Evolutionary conservation across 2,797 vertebrate genomes (phyloP).

Genomic region (Nyctibius grandis): DNA sequence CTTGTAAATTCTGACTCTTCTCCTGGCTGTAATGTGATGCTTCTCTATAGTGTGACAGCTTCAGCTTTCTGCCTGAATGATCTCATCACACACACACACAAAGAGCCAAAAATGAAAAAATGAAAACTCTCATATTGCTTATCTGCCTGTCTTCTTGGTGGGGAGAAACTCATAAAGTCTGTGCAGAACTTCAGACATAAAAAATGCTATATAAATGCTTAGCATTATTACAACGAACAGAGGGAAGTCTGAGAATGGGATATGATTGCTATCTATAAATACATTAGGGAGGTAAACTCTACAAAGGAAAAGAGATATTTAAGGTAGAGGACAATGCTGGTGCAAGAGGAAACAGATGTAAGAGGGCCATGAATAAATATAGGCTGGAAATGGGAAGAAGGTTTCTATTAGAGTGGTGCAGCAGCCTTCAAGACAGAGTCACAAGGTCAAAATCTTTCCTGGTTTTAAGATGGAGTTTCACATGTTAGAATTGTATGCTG

Average conservation of each 20-base stretch:
- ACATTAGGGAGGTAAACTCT: neutral
- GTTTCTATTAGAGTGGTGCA: neutral
- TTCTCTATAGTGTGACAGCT: conserved; percentile 10
- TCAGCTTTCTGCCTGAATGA: conserved; percentile 42
- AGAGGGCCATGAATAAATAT: neutral
- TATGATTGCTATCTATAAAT: conserved; percentile 30
- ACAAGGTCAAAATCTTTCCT: neutral
- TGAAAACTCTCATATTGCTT: conserved; percentile 19
- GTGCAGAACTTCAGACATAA: conserved; percentile 8
- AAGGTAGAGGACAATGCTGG: neutral
- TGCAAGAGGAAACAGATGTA: neutral
- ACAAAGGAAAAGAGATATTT: neutral
- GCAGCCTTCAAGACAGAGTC: neutral
- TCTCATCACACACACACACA: neutral
- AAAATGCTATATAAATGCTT: conserved; percentile 7
- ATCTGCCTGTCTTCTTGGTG: conserved; percentile 24
- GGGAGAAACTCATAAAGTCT: conserved; percentile 25
- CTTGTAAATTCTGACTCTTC: neutral
- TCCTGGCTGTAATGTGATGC: neutral
- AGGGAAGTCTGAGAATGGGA: neutral
- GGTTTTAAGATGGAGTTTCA: neutral
- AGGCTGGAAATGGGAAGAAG: neutral
- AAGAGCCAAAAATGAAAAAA: conserved; percentile 19
- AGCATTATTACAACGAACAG: neutral
- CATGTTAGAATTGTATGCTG: neutral